A percentile compares a stretch with the other conserved stretches of the same genome.
Conservation (phyloP, 1,140 invertebrate genomes). For the Amphibalanus amphitrite region DNA sequence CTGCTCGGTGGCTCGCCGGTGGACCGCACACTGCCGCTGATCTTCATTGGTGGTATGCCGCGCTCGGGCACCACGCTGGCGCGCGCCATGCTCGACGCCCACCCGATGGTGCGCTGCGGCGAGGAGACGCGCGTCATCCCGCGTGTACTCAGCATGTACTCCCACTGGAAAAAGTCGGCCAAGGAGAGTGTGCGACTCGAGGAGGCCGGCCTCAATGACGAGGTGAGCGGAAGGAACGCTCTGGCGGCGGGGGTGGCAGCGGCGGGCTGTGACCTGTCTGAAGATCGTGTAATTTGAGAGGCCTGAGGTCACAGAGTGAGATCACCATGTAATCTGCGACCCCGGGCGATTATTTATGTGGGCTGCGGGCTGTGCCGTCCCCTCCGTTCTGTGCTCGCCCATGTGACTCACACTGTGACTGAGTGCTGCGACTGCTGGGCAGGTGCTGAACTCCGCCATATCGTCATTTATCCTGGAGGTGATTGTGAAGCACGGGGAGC, state of each 20-base stretch:
- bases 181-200: slow-evolving; percentile 70
- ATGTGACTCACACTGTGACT: no score
- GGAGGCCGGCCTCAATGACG: slow-evolving; percentile 84
- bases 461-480: slow-evolving; percentile 92
- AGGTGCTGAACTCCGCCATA: slow-evolving; percentile 84
- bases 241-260: no score
- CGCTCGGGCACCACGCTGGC: slow-evolving; percentile 92
- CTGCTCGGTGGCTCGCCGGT: no score
- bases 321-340: no score
- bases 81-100: slow-evolving; percentile 95
- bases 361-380: no score
- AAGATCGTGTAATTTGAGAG: no score
- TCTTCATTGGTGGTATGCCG: slow-evolving; percentile 94
- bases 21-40: slow-evolving; percentile 42
- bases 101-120: slow-evolving; percentile 93
- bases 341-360: no score
- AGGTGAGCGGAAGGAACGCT: slow-evolving; percentile 30
- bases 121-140: slow-evolving; percentile 96
- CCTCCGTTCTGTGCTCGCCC: no score
- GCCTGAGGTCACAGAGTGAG: no score
- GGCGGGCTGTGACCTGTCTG: no score
- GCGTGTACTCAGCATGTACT: slow-evolving; percentile 71
- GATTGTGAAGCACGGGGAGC: slow-evolving; percentile 68
- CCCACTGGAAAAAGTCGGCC: slow-evolving; percentile 81
- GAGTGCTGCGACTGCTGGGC: background rate